Evolutionary conservation across 2,888 invertebrate genomes (phyloP), one percentile per base, ranked within the genome.

Genomic region (Lissocephala sabroskyi): DNA sequence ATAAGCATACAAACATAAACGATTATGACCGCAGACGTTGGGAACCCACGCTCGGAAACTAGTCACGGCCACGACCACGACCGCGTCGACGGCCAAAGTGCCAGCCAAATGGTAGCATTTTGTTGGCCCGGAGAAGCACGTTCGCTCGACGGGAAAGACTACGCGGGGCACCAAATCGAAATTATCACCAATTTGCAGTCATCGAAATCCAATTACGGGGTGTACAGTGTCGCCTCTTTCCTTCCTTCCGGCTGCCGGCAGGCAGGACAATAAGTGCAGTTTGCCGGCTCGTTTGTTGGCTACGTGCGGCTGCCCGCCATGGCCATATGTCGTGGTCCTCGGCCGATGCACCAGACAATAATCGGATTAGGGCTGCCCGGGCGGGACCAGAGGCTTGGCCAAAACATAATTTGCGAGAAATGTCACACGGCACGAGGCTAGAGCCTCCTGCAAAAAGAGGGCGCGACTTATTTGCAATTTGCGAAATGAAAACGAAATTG

Each of bases 141-240:
- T 74, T 49, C 58, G 42, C 45, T 17, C 19, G 43, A n/a, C n/a
- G n/a, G n/a, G n/a, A n/a, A n/a, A n/a, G n/a, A 47, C 49, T 32
- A 42, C 43, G 62, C 52, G 57, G 30, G 30, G 66, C 65, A 63
- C 59, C 68, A 60, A 78, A 78, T 73, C 65, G 68, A 79, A 80
- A 80, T 80, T 80, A 80, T 80, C 80, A 78, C 77, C 80, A 80
- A 80, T 79, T 80, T 79, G 80, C 80, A 80, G 80, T 79, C 81
- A 80, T 80, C 79, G 79, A 70, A 80, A 80, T 80, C 81, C 80
- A 80, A 80, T 80, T 80, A 79, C 59, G 42, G 46, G 35, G 26
- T 19, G 37, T 42, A 39, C 46, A 28, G 18, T 36, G 35, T 35
- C n/a, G n/a, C n/a, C 35, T 18, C 35, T 47, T 30, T 43, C 49